Evolutionary conservation across 2,113 vertebrate genomes (phyloP).

Genomic region (Chloroceryle aenea): DNA sequence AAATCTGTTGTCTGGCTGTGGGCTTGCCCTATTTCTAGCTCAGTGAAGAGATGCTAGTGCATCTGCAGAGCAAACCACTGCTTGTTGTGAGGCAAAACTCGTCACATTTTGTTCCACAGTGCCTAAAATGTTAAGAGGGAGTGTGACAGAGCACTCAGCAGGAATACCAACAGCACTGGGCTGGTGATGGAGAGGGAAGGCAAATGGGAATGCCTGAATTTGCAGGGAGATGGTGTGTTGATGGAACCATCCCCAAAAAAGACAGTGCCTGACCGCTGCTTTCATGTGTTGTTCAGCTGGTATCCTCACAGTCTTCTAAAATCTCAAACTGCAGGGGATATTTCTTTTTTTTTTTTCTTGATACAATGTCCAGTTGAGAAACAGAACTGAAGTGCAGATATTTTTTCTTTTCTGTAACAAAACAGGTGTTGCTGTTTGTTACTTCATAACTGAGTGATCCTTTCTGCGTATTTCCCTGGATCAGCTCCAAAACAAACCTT

Average conservation of each 20-base stretch:
- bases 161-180: not conserved
- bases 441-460: not conserved
- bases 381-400: not conserved
- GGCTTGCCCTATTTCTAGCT: conserved; percentile 9
- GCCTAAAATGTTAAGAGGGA: not conserved
- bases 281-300: not conserved
- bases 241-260: not conserved
- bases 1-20: not conserved
- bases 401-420: not conserved
- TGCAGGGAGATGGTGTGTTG: not conserved
- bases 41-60: not conserved
- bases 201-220: not conserved
- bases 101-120: not conserved
- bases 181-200: not conserved
- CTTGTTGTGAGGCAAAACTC: not conserved
- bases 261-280: fast-evolving
- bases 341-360: fast-evolving
- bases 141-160: not conserved
- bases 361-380: not conserved
- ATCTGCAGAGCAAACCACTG: not conserved
- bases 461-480: not conserved
- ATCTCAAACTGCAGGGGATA: not conserved
- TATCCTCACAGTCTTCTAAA: not conserved
- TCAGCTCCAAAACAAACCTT: not conserved
- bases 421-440: not conserved